Percentiles rank a stretch among this genome's conserved stretches.
These are phyloP conservation scores for Bombus affinis DNA, from an alignment of 1,140 invertebrate species.

Conservation along the genomic window DNA sequence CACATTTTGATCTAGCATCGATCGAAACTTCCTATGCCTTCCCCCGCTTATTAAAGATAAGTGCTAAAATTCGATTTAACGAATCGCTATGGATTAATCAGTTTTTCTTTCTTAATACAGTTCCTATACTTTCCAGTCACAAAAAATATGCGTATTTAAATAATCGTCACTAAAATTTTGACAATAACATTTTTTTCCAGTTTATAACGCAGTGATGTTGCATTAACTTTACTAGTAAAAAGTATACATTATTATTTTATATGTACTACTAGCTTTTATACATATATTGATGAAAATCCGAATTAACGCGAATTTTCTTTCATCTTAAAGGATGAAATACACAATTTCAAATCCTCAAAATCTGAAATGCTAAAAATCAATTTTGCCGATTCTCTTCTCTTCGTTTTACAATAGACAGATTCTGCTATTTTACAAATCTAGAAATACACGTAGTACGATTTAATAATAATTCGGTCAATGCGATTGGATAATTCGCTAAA, in stretches of 20 bases:
- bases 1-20: background rate
- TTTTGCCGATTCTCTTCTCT: background rate
- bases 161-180: slow-evolving; percentile 7
- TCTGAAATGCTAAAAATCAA: background rate
- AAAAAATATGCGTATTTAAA: slow-evolving; percentile 20
- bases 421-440: slow-evolving; percentile 23
- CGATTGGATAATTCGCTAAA: slow-evolving; percentile 22
- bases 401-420: background rate
- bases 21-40: background rate
- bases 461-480: slow-evolving; percentile 28
- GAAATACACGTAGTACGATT: background rate
- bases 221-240: background rate
- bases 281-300: background rate
- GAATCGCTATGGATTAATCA: background rate
- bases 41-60: background rate
- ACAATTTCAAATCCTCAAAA: background rate
- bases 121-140: too few relatives aligned
- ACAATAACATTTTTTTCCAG: background rate
- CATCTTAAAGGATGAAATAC: background rate
- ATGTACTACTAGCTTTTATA: slow-evolving; percentile 3
- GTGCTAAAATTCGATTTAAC: background rate
- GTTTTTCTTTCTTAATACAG: background rate
- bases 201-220: background rate
- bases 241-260: slow-evolving; percentile 1
- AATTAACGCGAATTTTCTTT: background rate